Evolutionary conservation across 1,140 invertebrate genomes (phyloP).

Genomic region (Paramacrobiotus metropolitanus): DNA sequence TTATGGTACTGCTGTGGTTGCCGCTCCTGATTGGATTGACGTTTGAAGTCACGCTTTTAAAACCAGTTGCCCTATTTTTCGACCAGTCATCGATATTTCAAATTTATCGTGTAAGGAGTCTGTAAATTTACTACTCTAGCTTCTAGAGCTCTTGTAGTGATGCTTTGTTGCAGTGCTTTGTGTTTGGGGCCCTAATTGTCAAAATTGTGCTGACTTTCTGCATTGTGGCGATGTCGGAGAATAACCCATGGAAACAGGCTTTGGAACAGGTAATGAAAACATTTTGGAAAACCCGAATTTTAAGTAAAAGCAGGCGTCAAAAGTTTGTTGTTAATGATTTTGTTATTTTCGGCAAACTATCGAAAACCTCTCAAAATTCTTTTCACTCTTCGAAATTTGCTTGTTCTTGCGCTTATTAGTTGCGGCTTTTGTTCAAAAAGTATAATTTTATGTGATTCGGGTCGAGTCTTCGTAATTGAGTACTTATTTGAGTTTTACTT

Average conservation of each 20-base stretch:
- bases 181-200: neutral
- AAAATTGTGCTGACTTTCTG: neutral
- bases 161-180: conserved; percentile 2
- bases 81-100: conserved; percentile 83
- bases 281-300: neutral
- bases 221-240: neutral
- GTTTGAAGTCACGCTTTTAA: conserved; percentile 68
- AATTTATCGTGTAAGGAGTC: conserved; percentile 32
- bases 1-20: conserved; percentile 59
- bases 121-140: neutral
- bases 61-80: conserved; percentile 70
- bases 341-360: no score
- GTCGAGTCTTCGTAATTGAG: no score
- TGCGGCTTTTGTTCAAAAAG: no score
- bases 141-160: conserved; percentile 8
- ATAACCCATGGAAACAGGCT: conserved; percentile 1
- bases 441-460: no score
- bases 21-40: conserved; percentile 74
- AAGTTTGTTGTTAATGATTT: no score
- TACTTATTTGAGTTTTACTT: no score
- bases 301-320: no score
- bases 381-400: no score
- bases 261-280: neutral
- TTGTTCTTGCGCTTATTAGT: no score
- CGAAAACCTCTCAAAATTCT: no score